A percentile compares a stretch with the other conserved stretches of the same genome.
Conservation (phyloP, 2,797 vertebrate genomes). For the Holocentrus rufus region DNA sequence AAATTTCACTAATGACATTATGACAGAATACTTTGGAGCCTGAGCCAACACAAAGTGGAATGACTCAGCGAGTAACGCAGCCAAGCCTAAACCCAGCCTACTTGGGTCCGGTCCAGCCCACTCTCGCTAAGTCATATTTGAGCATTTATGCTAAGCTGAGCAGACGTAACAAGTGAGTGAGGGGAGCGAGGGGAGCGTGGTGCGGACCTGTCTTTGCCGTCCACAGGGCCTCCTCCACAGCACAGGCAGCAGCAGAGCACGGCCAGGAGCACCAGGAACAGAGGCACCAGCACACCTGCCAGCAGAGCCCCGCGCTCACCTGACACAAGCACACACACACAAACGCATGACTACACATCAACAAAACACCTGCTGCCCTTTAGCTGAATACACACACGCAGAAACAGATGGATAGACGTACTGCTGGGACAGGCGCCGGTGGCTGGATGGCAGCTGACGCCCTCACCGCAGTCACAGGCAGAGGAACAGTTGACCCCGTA, state of each 20-base stretch:
- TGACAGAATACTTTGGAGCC: too few species aligned
- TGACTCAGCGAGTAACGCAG: too few species aligned
- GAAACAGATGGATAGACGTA: slow-evolving; percentile 68
- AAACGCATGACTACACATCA: slow-evolving; percentile 2
- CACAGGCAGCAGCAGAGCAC: slow-evolving; percentile 87
- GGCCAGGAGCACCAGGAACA: slow-evolving; percentile 86
- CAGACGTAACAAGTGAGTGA: background rate
- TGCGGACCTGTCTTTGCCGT: slow-evolving; percentile 87
- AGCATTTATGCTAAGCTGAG: background rate
- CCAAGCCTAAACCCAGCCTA: too few species aligned
- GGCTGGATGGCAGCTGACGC: slow-evolving; percentile 80
- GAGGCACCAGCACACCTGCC: slow-evolving; percentile 82
- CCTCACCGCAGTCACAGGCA: slow-evolving; percentile 84
- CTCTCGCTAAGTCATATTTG: background rate
- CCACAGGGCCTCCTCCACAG: slow-evolving; percentile 78
- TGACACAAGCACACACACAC: slow-evolving; percentile 22
- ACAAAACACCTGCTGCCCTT: background rate
- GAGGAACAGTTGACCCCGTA: slow-evolving; percentile 91
- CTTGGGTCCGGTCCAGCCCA: too few species aligned
- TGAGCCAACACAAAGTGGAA: too few species aligned
- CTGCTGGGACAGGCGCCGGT: slow-evolving; percentile 86
- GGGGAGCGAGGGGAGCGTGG: background rate
- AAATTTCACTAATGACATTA: background rate
- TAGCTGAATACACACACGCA: background rate
- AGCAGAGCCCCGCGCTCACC: slow-evolving; percentile 78